Percentiles rank a stretch among this genome's conserved stretches.
Evolutionary conservation across 1,140 invertebrate species (phyloP).

Genomic region (Araneus ventricosus): DNA sequence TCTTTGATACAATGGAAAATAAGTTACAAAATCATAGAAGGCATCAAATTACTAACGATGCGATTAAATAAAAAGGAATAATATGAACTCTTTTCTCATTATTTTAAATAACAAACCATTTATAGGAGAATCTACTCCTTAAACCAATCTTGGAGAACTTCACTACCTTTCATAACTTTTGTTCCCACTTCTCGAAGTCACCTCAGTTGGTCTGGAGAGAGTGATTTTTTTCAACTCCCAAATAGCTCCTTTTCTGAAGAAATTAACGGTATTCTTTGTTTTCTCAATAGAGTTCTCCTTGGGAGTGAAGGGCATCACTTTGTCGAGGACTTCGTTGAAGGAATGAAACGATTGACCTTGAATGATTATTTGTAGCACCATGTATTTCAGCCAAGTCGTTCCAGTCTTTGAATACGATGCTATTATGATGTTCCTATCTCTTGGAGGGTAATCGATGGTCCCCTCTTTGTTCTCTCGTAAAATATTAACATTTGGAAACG

Average conservation of each 20-base stretch:
- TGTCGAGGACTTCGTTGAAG: not conserved
- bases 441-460: not conserved
- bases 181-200: not conserved
- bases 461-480: not conserved
- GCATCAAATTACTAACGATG: too few species aligned
- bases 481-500: not conserved
- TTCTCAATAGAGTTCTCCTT: not conserved
- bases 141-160: conserved; percentile 27
- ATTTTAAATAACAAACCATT: not conserved
- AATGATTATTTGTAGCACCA: conserved; percentile 36
- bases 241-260: conserved; percentile 62
- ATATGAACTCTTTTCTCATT: too few species aligned
- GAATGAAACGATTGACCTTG: not conserved
- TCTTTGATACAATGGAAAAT: too few species aligned
- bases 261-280: not conserved
- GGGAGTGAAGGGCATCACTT: not conserved
- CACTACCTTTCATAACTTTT: not conserved
- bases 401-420: conserved; percentile 1
- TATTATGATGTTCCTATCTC: conserved; percentile 71
- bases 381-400: conserved; percentile 67
- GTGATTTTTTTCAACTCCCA: conserved; percentile 36
- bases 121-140: not conserved
- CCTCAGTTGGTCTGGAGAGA: not conserved
- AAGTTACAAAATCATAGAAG: too few species aligned
- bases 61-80: too few species aligned